These are phyloP conservation scores for Lithosia quadra DNA, from an alignment of 2,888 invertebrate species.

Conservation along the genomic window DNA sequence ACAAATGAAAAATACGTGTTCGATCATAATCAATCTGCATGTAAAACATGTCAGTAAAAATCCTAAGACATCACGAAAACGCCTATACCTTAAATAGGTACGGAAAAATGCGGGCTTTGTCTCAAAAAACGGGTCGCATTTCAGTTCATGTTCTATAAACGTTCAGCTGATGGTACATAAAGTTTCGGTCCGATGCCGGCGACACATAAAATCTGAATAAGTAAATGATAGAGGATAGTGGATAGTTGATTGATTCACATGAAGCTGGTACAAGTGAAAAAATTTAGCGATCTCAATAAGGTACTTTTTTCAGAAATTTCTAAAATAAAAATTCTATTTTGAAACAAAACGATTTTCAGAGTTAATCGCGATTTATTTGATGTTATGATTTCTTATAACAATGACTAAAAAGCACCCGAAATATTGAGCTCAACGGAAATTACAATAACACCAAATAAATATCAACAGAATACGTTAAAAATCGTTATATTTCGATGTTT, in stretches of 20 bases:
- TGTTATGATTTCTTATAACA: too few species aligned
- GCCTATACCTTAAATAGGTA: slow-evolving; percentile 27
- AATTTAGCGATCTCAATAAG: slow-evolving; percentile 23
- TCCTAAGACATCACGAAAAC: slow-evolving; percentile 16
- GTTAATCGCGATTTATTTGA: too few species aligned
- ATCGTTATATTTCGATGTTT: too few species aligned
- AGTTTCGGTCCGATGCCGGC: slow-evolving; percentile 60
- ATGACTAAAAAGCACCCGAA: too few species aligned
- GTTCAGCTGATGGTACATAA: slow-evolving; percentile 65
- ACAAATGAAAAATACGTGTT: too few species aligned
- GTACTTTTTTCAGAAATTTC: not conserved
- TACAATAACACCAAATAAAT: too few species aligned
- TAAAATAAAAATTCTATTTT: too few species aligned
- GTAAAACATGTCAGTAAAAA: slow-evolving; percentile 15
- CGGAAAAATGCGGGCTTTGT: slow-evolving; percentile 35
- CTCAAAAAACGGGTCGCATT: slow-evolving; percentile 43
- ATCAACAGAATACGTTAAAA: too few species aligned
- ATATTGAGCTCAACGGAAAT: too few species aligned
- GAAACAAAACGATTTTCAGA: too few species aligned
- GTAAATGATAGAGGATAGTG: slow-evolving; percentile 75
- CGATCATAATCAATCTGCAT: too few species aligned
- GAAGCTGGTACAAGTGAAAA: slow-evolving; percentile 43
- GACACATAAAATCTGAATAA: slow-evolving; percentile 76
- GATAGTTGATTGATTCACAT: slow-evolving; percentile 74
- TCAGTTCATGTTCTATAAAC: slow-evolving; percentile 51